A percentile compares a stretch with the other conserved stretches of the same genome.
Conservation (phyloP, 2,113 vertebrate species). For the Cephalopterus ornatus region DNA sequence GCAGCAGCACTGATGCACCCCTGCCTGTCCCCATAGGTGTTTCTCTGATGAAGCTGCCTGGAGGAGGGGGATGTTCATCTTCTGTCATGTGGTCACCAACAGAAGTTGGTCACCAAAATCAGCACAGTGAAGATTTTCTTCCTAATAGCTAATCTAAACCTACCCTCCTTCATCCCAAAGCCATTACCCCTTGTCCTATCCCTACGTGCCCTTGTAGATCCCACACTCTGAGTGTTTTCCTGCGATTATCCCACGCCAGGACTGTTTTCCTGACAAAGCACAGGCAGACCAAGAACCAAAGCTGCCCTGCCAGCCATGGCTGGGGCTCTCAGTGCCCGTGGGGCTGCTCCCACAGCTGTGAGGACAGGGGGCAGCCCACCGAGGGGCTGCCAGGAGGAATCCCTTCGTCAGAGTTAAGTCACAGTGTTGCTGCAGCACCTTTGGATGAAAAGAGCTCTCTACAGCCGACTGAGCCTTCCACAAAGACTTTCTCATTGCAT, state of each 20-base stretch:
- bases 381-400: accelerated
- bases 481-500: not conserved
- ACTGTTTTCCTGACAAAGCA: not conserved
- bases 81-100: not conserved
- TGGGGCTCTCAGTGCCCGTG: accelerated
- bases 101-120: not conserved
- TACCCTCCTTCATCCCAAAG: not conserved
- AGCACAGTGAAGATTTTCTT: not conserved
- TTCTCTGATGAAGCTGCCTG: not conserved
- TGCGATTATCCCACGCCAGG: not conserved
- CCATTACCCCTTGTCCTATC: not conserved
- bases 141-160: not conserved
- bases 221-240: not conserved
- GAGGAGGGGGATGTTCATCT: not conserved
- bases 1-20: not conserved
- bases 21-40: not conserved
- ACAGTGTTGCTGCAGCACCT: not conserved
- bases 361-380: accelerated
- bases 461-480: not conserved
- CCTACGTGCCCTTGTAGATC: not conserved
- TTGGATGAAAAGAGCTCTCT: not conserved
- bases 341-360: not conserved
- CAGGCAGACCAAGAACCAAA: no score
- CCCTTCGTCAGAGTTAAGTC: not conserved
- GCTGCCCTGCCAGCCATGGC: accelerated